Evolutionary conservation across 2,113 vertebrate genomes (phyloP).

Genomic region (Rhinolophus sinicus): DNA sequence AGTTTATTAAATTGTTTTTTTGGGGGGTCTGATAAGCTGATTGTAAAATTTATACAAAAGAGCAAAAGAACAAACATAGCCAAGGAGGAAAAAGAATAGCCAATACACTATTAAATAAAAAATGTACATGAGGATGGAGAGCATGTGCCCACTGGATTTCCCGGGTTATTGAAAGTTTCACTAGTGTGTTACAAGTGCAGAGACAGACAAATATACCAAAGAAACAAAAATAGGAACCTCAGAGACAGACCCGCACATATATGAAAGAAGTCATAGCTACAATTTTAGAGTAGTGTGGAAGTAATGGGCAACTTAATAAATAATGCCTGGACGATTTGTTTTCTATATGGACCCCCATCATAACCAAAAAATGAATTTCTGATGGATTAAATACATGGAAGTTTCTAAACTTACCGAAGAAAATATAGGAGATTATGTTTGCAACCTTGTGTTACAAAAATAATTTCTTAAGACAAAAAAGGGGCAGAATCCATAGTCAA

Average conservation of each 20-base stretch:
- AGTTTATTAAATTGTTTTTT: slow-evolving; percentile 1
- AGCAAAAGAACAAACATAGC: not conserved
- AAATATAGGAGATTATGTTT: slow-evolving; percentile 23
- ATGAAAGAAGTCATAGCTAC: not conserved
- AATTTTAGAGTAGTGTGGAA: not conserved
- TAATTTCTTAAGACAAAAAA: not conserved
- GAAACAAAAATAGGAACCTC: slow-evolving; percentile 5
- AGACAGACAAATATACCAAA: not conserved
- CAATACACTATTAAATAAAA: not conserved
- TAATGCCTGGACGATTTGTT: not conserved
- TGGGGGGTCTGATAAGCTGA: not conserved
- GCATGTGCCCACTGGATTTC: not conserved
- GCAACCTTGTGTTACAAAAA: not conserved
- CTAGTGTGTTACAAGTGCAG: not conserved
- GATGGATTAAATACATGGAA: not conserved
- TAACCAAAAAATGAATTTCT: slow-evolving; percentile 6
- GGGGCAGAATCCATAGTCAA: not conserved
- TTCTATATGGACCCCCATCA: not conserved
- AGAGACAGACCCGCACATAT: not conserved
- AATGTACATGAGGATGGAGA: not conserved
- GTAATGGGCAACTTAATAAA: not conserved
- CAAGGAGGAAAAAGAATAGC: not conserved
- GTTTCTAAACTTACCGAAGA: slow-evolving; percentile 17
- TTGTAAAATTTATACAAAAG: slow-evolving; percentile 17
- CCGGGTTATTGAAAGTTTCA: slow-evolving; percentile 14